phyloP scores from a whole-genome alignment of 2,113 vertebrate genomes.

The Pycnonotus jocosus region DNA sequence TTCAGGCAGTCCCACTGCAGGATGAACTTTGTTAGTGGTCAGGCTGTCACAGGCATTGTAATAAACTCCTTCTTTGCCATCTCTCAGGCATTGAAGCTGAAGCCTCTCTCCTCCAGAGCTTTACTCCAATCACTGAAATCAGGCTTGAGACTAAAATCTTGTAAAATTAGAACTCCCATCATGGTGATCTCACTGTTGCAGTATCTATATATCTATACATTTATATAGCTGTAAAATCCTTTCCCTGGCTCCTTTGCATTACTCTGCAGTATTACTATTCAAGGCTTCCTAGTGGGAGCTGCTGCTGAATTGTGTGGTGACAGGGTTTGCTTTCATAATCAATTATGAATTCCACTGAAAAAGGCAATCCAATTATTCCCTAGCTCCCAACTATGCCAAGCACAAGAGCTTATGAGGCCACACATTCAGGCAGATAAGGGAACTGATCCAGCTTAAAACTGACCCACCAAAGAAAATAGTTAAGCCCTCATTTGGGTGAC shows the following conservation, averaged over 20 bases:
- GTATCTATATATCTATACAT: background rate
- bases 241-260: background rate
- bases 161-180: background rate
- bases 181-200: background rate
- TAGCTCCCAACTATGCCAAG: background rate
- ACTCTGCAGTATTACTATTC: background rate
- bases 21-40: background rate
- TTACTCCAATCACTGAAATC: background rate
- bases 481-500: background rate
- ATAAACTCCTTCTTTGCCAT: background rate
- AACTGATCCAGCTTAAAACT: constrained; percentile 2
- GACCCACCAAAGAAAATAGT: background rate
- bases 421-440: background rate
- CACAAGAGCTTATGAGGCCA: background rate
- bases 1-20: background rate
- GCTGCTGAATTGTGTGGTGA: background rate
- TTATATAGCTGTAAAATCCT: background rate
- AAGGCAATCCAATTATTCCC: constrained; percentile 24
- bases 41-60: background rate
- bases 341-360: constrained; percentile 20
- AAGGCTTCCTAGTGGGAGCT: background rate
- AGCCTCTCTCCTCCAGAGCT: background rate
- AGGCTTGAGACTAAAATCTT: background rate
- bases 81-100: background rate
- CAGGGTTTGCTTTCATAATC: constrained; percentile 25